Evolutionary conservation across 2,797 vertebrate species (phyloP).

Genomic region (Pyrocephalus nanus): DNA sequence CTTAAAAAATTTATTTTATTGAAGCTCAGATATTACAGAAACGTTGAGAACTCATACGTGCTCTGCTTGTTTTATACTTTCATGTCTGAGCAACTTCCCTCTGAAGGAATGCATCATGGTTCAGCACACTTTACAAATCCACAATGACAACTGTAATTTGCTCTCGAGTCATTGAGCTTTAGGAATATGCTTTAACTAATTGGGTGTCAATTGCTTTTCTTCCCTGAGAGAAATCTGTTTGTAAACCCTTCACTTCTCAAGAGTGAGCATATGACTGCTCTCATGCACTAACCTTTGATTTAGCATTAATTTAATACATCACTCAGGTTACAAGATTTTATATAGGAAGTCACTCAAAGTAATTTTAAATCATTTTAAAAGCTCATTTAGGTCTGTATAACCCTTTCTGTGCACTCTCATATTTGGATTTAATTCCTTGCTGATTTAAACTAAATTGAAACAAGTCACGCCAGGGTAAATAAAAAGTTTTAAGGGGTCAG

Average conservation of each 20-base stretch:
- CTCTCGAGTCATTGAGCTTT: slow-evolving; percentile 57
- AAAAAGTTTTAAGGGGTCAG: background rate
- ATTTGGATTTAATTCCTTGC: background rate
- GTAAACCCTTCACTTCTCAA: slow-evolving; percentile 57
- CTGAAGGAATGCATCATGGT: slow-evolving; percentile 30
- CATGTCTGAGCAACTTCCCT: slow-evolving; percentile 28
- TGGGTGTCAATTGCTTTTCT: slow-evolving; percentile 67
- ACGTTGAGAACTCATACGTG: background rate
- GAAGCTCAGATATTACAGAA: background rate
- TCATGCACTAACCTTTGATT: slow-evolving; percentile 42
- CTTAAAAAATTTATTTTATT: background rate
- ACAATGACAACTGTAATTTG: slow-evolving; percentile 64
- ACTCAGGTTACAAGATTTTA: slow-evolving; percentile 7
- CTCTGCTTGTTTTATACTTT: slow-evolving; percentile 12
- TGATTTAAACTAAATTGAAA: background rate
- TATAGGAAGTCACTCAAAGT: slow-evolving; percentile 5
- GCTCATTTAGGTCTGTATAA: background rate
- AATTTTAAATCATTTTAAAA: background rate
- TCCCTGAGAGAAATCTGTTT: slow-evolving; percentile 61
- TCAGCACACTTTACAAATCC: slow-evolving; percentile 53
- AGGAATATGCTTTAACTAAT: slow-evolving; percentile 66
- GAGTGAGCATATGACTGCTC: slow-evolving; percentile 19
- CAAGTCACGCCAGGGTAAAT: background rate
- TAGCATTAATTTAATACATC: slow-evolving; percentile 41
- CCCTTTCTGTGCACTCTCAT: background rate